Evolutionary conservation across 30 jellyfish, hydroid and myxozoan genomes (phyloP).

Genomic region (Aurelia sp.): DNA sequence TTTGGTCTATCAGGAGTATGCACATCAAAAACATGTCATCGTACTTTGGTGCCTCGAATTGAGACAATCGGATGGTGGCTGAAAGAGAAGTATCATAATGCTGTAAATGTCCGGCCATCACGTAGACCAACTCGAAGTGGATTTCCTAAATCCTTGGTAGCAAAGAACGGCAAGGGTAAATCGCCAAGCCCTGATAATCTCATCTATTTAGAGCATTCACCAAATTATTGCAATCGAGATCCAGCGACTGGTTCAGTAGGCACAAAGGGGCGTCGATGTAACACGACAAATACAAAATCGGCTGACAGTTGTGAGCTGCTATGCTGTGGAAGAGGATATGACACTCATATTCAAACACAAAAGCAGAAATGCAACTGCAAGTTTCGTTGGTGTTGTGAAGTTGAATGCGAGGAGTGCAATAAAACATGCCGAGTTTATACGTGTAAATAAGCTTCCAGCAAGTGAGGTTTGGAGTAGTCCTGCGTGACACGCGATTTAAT

Average conservation of each 20-base stretch:
- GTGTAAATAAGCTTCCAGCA: slow-evolving; percentile 57
- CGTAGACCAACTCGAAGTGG: slow-evolving; percentile 66
- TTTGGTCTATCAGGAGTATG: slow-evolving; percentile 96
- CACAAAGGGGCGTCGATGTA: slow-evolving; percentile 89
- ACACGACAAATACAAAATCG: slow-evolving; percentile 21
- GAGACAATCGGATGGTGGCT: slow-evolving; percentile 71
- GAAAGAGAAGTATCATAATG: slow-evolving; percentile 53
- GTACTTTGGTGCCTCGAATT: slow-evolving; percentile 69
- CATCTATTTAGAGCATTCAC: slow-evolving; percentile 81
- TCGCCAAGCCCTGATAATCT: slow-evolving; percentile 37
- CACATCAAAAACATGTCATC: slow-evolving; percentile 82
- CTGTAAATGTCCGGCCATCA: slow-evolving; percentile 64
- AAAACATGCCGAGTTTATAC: slow-evolving; percentile 59
- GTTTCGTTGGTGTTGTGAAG: slow-evolving; percentile 96
- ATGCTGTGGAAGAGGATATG: slow-evolving; percentile 98
- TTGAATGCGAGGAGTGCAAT: slow-evolving; percentile 80
- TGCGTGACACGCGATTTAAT: too few relatives aligned
- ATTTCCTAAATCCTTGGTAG: slow-evolving; percentile 64
- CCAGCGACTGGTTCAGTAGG: slow-evolving; percentile 85
- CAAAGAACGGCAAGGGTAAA: slow-evolving; percentile 20
- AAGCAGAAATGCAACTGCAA: slow-evolving; percentile 78
- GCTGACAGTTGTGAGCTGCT: slow-evolving; percentile 73
- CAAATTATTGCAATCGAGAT: slow-evolving; percentile 87
- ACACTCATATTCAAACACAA: slow-evolving; percentile 65
- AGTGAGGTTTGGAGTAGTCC: too few relatives aligned